A percentile compares a stretch with the other conserved stretches of the same genome.
Conservation (phyloP, 2,888 invertebrate species). For the Drosophila prolongata region DNA sequence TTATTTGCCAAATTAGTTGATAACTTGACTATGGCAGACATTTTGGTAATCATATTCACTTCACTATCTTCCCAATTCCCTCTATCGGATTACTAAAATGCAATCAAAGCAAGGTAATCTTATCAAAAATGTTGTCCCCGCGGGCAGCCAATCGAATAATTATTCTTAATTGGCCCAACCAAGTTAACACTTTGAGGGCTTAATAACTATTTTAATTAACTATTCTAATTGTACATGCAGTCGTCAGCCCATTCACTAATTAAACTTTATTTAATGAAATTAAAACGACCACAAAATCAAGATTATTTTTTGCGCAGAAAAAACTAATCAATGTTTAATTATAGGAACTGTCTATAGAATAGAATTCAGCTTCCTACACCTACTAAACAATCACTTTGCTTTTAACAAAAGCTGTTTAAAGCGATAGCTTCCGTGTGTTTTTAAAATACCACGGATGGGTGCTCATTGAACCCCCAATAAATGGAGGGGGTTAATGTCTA, state of each 20-base stretch:
- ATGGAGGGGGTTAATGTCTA: conserved; percentile 4
- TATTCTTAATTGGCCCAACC: conserved; percentile 31
- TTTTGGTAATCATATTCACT: conserved; percentile 8
- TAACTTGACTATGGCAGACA: not conserved
- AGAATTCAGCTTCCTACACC: conserved; percentile 11
- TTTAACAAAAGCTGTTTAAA: conserved; percentile 9
- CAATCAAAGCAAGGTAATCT: conserved; percentile 25
- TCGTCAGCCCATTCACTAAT: conserved; percentile 18
- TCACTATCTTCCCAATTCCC: not conserved
- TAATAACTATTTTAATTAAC: conserved; percentile 37
- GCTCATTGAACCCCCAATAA: conserved; percentile 3
- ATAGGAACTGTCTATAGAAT: conserved; percentile 14
- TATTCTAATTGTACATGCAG: conserved; percentile 18
- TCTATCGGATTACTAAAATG: conserved; percentile 17
- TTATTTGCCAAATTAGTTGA: conserved; percentile 5
- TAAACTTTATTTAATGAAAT: conserved; percentile 9
- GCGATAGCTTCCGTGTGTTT: conserved; percentile 14
- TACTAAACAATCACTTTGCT: conserved; percentile 6
- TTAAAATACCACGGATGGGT: conserved; percentile 7
- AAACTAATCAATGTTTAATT: conserved; percentile 32
- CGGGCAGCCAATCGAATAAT: conserved; percentile 29
- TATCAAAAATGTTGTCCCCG: conserved; percentile 29
- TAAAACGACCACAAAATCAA: conserved; percentile 30
- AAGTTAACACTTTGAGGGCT: conserved; percentile 25
- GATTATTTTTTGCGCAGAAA: conserved; percentile 17